Conservation (phyloP, 2,113 vertebrate genomes). For the Cynopterus brachyotis region DNA sequence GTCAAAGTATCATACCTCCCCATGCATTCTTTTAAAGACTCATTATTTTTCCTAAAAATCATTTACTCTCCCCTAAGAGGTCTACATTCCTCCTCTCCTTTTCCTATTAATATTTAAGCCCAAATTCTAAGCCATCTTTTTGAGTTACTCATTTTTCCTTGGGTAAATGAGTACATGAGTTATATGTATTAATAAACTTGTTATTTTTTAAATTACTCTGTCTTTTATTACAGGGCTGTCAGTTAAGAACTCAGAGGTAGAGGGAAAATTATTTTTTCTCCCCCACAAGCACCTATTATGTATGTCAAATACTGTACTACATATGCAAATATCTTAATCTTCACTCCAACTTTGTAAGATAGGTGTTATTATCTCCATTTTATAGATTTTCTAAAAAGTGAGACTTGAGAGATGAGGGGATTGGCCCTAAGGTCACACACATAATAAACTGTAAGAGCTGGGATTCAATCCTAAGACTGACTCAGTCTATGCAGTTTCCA, state of each 20-base stretch:
- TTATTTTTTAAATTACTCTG: not conserved
- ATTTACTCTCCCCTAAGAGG: not conserved
- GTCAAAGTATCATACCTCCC: not conserved
- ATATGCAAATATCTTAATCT: not conserved
- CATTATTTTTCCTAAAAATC: not conserved
- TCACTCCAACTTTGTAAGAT: not conserved
- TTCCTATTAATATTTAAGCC: not conserved
- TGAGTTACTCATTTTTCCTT: not conserved
- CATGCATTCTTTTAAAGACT: not conserved
- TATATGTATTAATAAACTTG: not conserved
- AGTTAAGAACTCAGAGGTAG: not conserved
- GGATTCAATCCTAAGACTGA: not conserved
- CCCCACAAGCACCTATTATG: not conserved
- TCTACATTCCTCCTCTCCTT: not conserved
- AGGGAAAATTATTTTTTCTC: not conserved
- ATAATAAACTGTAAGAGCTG: not conserved
- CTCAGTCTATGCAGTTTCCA: not conserved
- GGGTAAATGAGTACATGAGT: not conserved
- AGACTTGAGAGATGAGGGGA: not conserved
- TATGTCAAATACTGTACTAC: not conserved
- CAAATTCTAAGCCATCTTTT: not conserved
- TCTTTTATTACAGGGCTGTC: not conserved
- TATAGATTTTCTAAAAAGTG: not conserved
- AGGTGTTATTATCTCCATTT: not conserved
- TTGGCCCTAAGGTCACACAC: not conserved